Base-by-base conservation (phyloP, 2,888 invertebrate genomes). In the Tetranychus piercei region DNA sequence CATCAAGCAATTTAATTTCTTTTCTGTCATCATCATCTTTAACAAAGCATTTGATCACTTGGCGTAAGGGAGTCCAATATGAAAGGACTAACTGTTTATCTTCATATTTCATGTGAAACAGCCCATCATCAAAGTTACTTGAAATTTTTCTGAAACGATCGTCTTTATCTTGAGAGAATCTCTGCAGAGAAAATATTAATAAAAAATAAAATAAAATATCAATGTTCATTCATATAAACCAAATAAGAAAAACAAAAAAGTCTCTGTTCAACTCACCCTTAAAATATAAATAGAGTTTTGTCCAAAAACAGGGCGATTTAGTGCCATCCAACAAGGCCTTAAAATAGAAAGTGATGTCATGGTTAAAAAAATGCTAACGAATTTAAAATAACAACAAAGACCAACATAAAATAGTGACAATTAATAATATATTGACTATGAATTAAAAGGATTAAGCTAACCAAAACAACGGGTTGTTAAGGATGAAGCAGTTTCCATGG, bases 61-160 rank as follows among this genome's bases (percentile, higher is more conserved):
- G 44, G 15, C 20, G n/a, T 23, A 71, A 44, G 15, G 75, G 75
- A 43, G 75, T 75, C 72, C 72, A 75, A 72, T 72, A 75, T 11
- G 75, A 75, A 15, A 75, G 22, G 20, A 75, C 67, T 7, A 44
- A 72, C 34, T 72, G 15, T 15, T 64, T 3, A 8, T 75, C 67
- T 20, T 65, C 65, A 11, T 45, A 7, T 65, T 72, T 72, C 22
- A 75, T 69, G 15, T 44, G 72, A 44, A 75, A 75, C 70, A 75
- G n/a, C 1, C 75, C 75, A 72, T 72, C 55, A 9, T 65, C 44
- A 44, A 75, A 75, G 22, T 20, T 23, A 69, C 69, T 69, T 8
- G 20, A 23, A 23, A 69, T 22, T 8, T 23, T 69, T 23, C 20
- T 69, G 11, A 23, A 69, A 20, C 34, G 34, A 23, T 23, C 22